Evolutionary conservation across 1,140 invertebrate genomes (phyloP).

Genomic region (Conus betulinus): DNA sequence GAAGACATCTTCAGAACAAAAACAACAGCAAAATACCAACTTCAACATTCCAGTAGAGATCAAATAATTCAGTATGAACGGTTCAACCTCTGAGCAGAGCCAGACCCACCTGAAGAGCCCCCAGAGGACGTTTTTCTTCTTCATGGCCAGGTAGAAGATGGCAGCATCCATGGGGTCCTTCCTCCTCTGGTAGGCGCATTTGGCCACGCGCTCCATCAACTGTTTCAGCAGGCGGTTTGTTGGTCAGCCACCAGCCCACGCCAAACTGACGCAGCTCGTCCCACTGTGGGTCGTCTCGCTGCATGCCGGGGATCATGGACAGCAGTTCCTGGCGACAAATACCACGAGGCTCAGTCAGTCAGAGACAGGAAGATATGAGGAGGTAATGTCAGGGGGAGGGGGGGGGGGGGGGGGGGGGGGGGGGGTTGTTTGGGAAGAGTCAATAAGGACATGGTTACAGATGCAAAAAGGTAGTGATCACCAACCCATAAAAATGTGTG

Average conservation of each 20-base stretch:
- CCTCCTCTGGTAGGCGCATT: conserved; percentile 90
- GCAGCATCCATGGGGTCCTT: conserved; percentile 98
- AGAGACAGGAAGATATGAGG: not conserved
- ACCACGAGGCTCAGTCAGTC: not conserved
- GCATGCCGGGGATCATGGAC: conserved; percentile 87
- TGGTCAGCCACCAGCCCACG: conserved; percentile 97
- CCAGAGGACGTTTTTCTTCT: conserved; percentile 97
- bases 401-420: too few species aligned
- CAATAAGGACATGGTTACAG: not conserved
- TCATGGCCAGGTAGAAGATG: conserved; percentile 98
- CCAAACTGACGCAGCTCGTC: conserved; percentile 93
- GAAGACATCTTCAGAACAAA: too few species aligned
- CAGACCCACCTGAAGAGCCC: conserved; percentile 88
- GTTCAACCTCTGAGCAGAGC: too few species aligned
- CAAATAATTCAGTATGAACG: too few species aligned
- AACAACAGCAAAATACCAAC: too few species aligned
- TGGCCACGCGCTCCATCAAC: conserved; percentile 82
- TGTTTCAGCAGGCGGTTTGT: conserved; percentile 88
- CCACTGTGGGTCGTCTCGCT: conserved; percentile 87
- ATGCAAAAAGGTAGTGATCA: too few species aligned
- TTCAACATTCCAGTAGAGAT: too few species aligned
- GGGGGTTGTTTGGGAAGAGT: too few species aligned
- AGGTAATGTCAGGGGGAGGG: too few species aligned
- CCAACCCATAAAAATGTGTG: too few species aligned
- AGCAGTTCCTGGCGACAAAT: conserved; percentile 79